Evolutionary conservation across 2,797 vertebrate genomes (phyloP).

Genomic region (Monodelphis domestica): DNA sequence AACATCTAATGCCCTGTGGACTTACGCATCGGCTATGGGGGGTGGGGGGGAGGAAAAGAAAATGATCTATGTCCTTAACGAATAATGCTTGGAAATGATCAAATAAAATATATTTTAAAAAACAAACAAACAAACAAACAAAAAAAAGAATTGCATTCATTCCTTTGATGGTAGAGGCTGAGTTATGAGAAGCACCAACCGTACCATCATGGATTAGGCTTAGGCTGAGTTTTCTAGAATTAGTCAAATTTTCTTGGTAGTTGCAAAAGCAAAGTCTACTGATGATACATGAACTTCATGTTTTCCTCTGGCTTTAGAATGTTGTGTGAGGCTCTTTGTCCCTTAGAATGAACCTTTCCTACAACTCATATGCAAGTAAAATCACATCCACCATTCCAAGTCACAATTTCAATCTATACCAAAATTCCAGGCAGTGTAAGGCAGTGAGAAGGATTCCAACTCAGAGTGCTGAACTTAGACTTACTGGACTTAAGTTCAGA

Average conservation of each 20-base stretch:
- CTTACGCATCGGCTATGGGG: too few relatives aligned
- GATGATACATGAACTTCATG: not conserved
- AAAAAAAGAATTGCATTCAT: too few relatives aligned
- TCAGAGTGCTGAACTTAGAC: not conserved
- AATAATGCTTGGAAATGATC: too few relatives aligned
- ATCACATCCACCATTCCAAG: not conserved
- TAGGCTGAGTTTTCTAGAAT: not conserved
- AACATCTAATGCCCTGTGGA: too few relatives aligned
- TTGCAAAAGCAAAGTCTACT: not conserved
- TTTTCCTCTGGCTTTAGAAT: not conserved
- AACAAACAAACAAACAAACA: too few relatives aligned
- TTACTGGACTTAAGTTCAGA: not conserved
- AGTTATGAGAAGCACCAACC: not conserved
- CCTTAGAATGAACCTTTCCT: not conserved
- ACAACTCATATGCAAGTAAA: not conserved
- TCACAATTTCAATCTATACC: not conserved
- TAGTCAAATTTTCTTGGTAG: not conserved
- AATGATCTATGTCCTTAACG: too few relatives aligned
- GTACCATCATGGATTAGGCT: not conserved
- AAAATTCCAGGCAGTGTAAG: not conserved
- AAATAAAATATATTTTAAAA: too few relatives aligned
- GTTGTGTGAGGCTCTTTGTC: not conserved
- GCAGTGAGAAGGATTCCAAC: not conserved
- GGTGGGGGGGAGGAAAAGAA: too few relatives aligned
- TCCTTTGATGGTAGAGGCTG: not conserved